Base-by-base conservation (phyloP, 2,113 vertebrate species). In the Nematolebias whitei region DNA sequence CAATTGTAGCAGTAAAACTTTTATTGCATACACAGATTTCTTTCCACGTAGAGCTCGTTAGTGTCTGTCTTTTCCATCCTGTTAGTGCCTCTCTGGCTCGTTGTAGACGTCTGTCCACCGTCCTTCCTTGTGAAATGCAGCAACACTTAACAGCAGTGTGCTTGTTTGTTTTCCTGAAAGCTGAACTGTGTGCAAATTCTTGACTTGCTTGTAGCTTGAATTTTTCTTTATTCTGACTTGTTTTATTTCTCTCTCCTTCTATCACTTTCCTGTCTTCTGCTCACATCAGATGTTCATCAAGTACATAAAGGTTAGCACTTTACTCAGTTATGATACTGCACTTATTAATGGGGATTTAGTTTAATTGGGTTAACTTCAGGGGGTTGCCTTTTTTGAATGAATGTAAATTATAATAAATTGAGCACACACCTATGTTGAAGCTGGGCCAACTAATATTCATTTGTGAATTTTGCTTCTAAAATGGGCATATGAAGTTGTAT, bases 251-350 rank as follows among this genome's bases (percentile, higher is more conserved):
- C 90, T 88, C 90, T 91, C 88, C 86, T 86, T 81, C 90, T 92
- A 91, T 86, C 80, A 51, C 58, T 82, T 92, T 86, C 88, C 86
- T 89, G 90, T 93, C 90, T 90, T 93, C 91, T 87, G 94, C 92
- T 95, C 66, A 94, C 96, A 93, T 98, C 96, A 99, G 98, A 99
- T 99, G 97, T 99, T 99, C 98, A 99, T 98, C 97, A 99, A 98
- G 91, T 99, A 99, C 95, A 96, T 99, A 94, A 99, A 99, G 98
- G 98, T 99, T 97, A 98, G 98, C 94, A 94, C 88, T 87, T 90
- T 91, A 92, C 88, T 95, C 88, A n/a, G n/a, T 93, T 85, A 90
- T 92, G 88, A 54, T 5, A 20, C 29, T 15, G 58, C 39, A 50
- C 43, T 1, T 11, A 58, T 32, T 50, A 41, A 15, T 56, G 39